Evolutionary conservation across 35 echinoderm and acorn worm genomes (phyloP).

Genomic region (Apostichopus californicus): DNA sequence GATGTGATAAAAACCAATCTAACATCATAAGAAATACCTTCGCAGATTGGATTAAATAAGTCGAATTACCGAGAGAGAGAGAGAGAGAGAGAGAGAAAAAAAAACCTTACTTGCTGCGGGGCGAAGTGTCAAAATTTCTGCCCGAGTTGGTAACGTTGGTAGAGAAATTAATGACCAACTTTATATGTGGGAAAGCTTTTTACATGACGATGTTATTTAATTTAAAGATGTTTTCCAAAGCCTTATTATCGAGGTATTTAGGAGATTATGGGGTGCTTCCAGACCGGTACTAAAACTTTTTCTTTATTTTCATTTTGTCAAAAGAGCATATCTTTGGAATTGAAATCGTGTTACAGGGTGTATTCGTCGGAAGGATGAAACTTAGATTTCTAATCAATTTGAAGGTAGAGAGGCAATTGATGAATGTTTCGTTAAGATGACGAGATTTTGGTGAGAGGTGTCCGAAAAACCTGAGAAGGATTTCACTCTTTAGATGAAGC

Average conservation of each 20-base stretch:
- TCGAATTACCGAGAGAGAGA: constrained; percentile 16
- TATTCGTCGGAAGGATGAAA: constrained; percentile 48
- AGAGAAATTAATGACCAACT: constrained; percentile 48
- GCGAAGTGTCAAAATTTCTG: constrained; percentile 57
- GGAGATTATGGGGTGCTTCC: constrained; percentile 59
- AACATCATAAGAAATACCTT: constrained; percentile 55
- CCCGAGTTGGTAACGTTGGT: constrained; percentile 49
- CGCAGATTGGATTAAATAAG: constrained; percentile 55
- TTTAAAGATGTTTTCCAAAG: constrained; percentile 60
- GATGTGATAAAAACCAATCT: constrained; percentile 58
- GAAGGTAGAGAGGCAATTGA: constrained; percentile 54
- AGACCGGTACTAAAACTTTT: constrained; percentile 48
- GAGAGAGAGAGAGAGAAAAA: not conserved
- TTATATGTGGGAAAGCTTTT: constrained; percentile 43
- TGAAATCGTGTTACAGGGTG: constrained; percentile 28
- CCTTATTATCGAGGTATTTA: constrained; percentile 60
- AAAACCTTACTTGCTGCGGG: constrained; percentile 25
- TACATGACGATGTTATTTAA: constrained; percentile 55
- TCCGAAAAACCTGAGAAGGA: constrained; percentile 10
- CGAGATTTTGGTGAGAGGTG: constrained; percentile 43
- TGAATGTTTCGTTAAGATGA: constrained; percentile 49
- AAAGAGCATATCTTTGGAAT: constrained; percentile 13
- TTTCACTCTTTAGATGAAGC: constrained; percentile 38
- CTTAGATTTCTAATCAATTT: constrained; percentile 46
- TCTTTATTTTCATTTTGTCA: not conserved